These are phyloP conservation scores for Salvelinus alpinus DNA, from an alignment of 2,113 vertebrate species.

Conservation along the genomic window DNA sequence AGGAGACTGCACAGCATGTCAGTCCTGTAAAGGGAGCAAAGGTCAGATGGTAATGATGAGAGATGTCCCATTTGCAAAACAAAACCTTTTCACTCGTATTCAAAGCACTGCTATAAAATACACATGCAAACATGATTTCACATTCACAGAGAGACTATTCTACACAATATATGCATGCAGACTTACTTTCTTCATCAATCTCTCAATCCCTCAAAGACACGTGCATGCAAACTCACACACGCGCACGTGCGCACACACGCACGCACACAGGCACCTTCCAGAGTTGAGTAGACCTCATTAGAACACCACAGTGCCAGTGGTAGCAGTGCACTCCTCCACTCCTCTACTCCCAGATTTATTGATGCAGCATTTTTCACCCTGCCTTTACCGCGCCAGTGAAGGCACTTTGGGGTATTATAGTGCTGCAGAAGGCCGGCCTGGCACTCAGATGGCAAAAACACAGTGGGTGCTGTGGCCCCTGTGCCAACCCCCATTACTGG, in stretches of 20 bases:
- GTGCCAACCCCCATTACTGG: constrained; percentile 4
- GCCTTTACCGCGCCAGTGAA: constrained; percentile 28
- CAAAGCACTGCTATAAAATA: too few relatives aligned
- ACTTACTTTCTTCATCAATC: too few relatives aligned
- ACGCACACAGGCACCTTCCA: neutral
- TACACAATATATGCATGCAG: too few relatives aligned
- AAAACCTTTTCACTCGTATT: neutral
- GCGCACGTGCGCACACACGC: neutral
- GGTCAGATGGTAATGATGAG: neutral
- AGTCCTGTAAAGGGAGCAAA: neutral
- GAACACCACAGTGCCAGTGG: too few relatives aligned
- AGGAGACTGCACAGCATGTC: too few relatives aligned
- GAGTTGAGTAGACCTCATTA: too few relatives aligned
- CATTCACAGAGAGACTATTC: too few relatives aligned
- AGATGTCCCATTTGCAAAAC: neutral
- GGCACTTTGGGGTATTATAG: constrained; percentile 52
- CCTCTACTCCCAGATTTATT: constrained; percentile 39
- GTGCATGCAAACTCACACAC: neutral
- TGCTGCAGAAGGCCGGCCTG: constrained; percentile 30
- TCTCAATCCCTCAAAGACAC: neutral
- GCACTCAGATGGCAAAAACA: constrained; percentile 13
- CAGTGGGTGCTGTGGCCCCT: neutral
- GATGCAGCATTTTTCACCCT: constrained; percentile 52
- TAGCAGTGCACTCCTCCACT: neutral
- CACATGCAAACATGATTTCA: too few relatives aligned